phyloP scores from a whole-genome alignment of 35 echinoderm and acorn worm genomes.

The Apostichopus californicus region DNA sequence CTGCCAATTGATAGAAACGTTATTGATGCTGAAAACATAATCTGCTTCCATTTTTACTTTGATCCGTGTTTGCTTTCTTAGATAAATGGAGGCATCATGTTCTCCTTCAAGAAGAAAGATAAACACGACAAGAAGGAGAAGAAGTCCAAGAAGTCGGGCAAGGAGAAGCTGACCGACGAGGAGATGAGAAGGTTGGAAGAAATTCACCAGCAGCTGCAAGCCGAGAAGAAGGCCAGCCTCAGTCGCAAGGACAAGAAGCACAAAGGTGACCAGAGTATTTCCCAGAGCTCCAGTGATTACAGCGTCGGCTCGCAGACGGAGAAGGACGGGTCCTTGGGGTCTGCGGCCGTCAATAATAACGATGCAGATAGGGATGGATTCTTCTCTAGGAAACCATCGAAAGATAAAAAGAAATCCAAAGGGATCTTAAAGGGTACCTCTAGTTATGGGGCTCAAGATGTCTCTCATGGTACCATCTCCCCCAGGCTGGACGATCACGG shows the following conservation, averaged over 20 bases:
- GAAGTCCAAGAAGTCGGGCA: conserved; percentile 67
- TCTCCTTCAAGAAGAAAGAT: conserved; percentile 86
- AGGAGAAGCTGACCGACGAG: conserved; percentile 74
- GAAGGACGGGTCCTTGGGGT: conserved; percentile 36
- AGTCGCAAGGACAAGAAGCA: conserved; percentile 51
- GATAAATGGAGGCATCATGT: conserved; percentile 64
- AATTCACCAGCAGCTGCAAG: conserved; percentile 51
- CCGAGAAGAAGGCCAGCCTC: conserved; percentile 61
- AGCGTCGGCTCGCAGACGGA: conserved; percentile 36
- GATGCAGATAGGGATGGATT: conserved; percentile 46
- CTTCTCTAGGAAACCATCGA: conserved; percentile 43
- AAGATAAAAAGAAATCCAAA: conserved; percentile 54
- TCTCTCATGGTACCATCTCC: conserved; percentile 57
- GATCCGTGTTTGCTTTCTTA: neutral
- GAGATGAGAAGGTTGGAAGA: conserved; percentile 75
- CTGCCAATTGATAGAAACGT: neutral
- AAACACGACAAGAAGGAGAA: conserved; percentile 82
- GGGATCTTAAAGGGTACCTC: conserved; percentile 62
- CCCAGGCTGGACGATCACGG: conserved; percentile 68
- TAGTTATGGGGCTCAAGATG: conserved; percentile 48
- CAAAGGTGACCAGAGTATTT: conserved; percentile 20
- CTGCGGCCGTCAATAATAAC: conserved; percentile 27
- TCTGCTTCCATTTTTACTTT: neutral
- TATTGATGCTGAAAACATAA: neutral
- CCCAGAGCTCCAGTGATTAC: conserved; percentile 49